Base-by-base conservation (phyloP, 2,888 invertebrate genomes). In the Troides helena region DNA sequence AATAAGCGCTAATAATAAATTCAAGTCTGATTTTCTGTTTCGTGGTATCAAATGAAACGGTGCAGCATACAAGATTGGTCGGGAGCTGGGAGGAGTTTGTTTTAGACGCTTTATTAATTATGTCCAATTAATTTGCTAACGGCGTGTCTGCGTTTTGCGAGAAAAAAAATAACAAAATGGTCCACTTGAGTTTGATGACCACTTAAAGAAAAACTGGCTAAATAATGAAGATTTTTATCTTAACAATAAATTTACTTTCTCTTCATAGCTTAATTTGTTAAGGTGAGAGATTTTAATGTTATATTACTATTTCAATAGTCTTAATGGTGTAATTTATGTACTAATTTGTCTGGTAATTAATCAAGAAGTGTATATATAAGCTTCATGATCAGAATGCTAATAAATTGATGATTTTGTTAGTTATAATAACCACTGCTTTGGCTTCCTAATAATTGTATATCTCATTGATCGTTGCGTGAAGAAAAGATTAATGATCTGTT, bases 41-140 rank as follows among this genome's bases (percentile, higher is more conserved):
- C 62, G 76, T 79, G 78, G 78, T 75, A 79, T 83, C 77, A 89
- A 89, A 90, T 86, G 88, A 89, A 88, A 87, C 84, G 84, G 86
- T 85, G 79, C 81, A 85, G 88, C 84, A 80, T 80, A 83, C 84
- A 84, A 85, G 81, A 85, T 89, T 84, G 82, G 79, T 83, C 81
- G 85, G 87, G 83, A 88, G 87, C 85, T 84, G 86, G 85, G 85
- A 82, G 87, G 86, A 87, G 90, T 89, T 87, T 88, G 87, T 86
- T 89, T 89, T 87, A 85, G 88, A 86, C 82, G 87, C 85, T 89
- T 89, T 92, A 90, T 90, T 92, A 92, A 92, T 91, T 91, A 90
- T 89, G 91, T 91, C 90, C 83, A 88, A 92, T 91, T 90, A 91
- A 92, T 90, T 90, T 87, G 74, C 79, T 81, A 81, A 89, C 83